Evolutionary conservation across 2,113 vertebrate species (phyloP).

Genomic region (Electrona antarctica): DNA sequence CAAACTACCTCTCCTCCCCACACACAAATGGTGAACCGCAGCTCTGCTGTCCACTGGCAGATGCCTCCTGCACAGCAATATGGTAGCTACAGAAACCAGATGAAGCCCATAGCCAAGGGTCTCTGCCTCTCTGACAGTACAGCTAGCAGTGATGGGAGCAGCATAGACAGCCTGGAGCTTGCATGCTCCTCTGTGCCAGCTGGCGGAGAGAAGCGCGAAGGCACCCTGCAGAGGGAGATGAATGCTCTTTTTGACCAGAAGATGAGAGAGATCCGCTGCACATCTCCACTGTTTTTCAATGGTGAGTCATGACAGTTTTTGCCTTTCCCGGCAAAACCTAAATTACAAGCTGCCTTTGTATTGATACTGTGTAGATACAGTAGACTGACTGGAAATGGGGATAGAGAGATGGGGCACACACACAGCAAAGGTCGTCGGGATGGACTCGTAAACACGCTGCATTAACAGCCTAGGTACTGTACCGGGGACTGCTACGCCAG

Average conservation of each 20-base stretch:
- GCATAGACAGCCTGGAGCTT: conserved; percentile 81
- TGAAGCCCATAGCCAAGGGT: conserved; percentile 68
- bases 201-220: conserved; percentile 77
- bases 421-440: neutral
- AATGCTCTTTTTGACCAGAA: conserved; percentile 91
- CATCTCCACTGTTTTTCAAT: conserved; percentile 88
- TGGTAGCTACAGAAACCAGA: conserved; percentile 74
- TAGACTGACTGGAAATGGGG: too few species aligned
- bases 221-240: conserved; percentile 95
- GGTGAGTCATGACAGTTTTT: conserved; percentile 77
- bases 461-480: too few species aligned
- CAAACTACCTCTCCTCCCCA: conserved; percentile 69
- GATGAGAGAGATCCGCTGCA: conserved; percentile 91
- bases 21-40: conserved; percentile 63
- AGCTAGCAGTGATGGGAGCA: conserved; percentile 81
- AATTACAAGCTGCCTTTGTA: neutral
- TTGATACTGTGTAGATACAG: too few species aligned
- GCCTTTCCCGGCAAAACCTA: neutral
- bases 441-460: too few species aligned
- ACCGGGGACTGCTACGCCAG: too few species aligned
- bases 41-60: conserved; percentile 73
- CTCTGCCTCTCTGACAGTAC: conserved; percentile 81
- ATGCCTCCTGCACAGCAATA: conserved; percentile 64
- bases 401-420: neutral
- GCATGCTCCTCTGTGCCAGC: conserved; percentile 69